phyloP scores from a whole-genome alignment of 2,113 vertebrate species.

The Lagopus muta region DNA sequence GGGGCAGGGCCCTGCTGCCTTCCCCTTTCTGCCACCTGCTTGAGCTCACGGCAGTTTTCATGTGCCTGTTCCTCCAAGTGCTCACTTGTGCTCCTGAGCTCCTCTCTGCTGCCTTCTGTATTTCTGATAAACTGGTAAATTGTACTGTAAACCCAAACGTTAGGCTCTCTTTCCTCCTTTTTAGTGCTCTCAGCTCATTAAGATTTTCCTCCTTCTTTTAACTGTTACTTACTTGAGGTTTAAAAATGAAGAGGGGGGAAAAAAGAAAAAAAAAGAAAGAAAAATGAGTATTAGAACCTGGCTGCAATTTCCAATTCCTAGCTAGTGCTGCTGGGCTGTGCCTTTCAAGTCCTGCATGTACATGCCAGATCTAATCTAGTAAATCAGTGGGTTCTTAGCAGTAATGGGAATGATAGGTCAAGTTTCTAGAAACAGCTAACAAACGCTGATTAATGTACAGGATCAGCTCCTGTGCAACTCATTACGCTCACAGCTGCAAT shows the following conservation, averaged over 20 bases:
- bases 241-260: background rate
- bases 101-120: too few species aligned
- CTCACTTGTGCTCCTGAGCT: background rate
- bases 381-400: constrained; percentile 7
- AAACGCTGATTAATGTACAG: constrained; percentile 29
- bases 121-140: background rate
- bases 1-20: background rate
- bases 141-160: background rate
- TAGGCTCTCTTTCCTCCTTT: background rate
- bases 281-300: background rate
- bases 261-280: background rate
- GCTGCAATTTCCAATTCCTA: background rate
- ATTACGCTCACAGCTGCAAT: constrained; percentile 36
- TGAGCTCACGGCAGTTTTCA: background rate
- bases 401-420: background rate
- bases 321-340: background rate
- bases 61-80: background rate
- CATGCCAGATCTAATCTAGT: background rate
- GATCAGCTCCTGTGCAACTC: constrained; percentile 27
- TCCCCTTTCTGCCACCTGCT: background rate
- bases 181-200: background rate
- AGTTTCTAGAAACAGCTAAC: constrained; percentile 47
- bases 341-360: background rate
- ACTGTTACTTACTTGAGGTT: background rate
- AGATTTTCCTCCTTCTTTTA: background rate